phyloP scores from a whole-genome alignment of 2,113 vertebrate species.

The Reinhardtius hippoglossoides region DNA sequence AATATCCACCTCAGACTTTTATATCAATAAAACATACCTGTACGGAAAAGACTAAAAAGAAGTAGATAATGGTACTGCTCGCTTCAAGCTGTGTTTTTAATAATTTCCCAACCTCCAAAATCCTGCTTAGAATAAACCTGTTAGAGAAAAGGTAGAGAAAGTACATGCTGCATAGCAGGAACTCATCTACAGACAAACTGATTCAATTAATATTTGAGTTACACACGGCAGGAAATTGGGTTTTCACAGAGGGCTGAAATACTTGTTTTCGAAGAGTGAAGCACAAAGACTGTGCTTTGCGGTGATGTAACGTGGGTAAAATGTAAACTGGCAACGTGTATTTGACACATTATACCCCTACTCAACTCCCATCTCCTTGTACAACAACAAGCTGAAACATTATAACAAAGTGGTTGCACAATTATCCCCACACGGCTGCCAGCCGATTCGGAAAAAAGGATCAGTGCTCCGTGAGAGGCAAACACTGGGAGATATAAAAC shows the following conservation, averaged over 20 bases:
- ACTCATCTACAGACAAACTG: constrained; percentile 6
- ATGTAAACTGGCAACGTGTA: constrained; percentile 57
- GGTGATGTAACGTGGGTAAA: constrained; percentile 47
- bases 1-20: neutral
- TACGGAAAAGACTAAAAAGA: neutral
- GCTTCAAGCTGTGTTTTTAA: neutral
- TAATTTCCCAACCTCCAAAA: neutral
- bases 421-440: constrained; percentile 65
- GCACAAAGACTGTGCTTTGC: constrained; percentile 14
- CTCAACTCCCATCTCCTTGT: constrained; percentile 1
- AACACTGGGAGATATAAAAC: constrained; percentile 55
- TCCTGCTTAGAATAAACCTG: neutral
- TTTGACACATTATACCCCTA: constrained; percentile 48
- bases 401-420: constrained; percentile 69
- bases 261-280: constrained; percentile 60
- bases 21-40: neutral
- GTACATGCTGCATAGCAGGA: neutral
- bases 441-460: constrained; percentile 48
- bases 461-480: constrained; percentile 48
- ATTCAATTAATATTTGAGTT: constrained; percentile 41
- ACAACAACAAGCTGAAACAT: constrained; percentile 55
- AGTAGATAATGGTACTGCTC: neutral
- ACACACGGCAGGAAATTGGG: constrained; percentile 48
- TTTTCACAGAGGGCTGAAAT: constrained; percentile 37
- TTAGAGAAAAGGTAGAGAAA: neutral